Evolutionary conservation across 2,888 invertebrate species (phyloP).

Genomic region (Ariolimax columbianus): DNA sequence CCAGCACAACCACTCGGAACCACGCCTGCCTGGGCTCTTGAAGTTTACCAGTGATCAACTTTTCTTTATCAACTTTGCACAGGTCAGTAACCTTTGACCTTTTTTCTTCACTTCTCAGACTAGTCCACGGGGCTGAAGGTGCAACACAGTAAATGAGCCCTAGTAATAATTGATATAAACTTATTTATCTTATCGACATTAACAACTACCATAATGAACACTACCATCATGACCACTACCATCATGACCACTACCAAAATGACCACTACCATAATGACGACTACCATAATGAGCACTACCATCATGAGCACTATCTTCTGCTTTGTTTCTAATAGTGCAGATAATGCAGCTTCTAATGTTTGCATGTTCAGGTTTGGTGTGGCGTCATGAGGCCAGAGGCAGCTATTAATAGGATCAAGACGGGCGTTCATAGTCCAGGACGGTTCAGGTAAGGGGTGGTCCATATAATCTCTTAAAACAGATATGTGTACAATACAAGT

Average conservation of each 20-base stretch:
- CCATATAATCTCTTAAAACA: too few relatives aligned
- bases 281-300: too few relatives aligned
- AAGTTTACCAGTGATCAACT: constrained; percentile 77
- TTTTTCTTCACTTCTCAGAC: background rate
- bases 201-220: too few relatives aligned
- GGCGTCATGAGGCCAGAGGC: constrained; percentile 86
- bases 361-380: constrained; percentile 86
- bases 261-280: too few relatives aligned
- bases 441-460: constrained; percentile 82
- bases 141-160: too few relatives aligned
- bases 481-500: too few relatives aligned
- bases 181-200: too few relatives aligned
- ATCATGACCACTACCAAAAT: too few relatives aligned
- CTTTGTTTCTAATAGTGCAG: background rate
- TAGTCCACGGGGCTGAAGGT: too few relatives aligned
- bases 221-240: too few relatives aligned
- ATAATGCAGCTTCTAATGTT: background rate
- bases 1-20: constrained; percentile 76
- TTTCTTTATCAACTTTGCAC: constrained; percentile 82
- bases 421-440: constrained; percentile 94
- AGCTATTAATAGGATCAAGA: constrained; percentile 91
- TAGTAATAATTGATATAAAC: too few relatives aligned
- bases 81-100: constrained; percentile 76
- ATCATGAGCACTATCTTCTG: background rate
- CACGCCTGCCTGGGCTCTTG: constrained; percentile 81